Conservation (phyloP, 1,140 invertebrate species). For the Drosophila carrolli region DNA sequence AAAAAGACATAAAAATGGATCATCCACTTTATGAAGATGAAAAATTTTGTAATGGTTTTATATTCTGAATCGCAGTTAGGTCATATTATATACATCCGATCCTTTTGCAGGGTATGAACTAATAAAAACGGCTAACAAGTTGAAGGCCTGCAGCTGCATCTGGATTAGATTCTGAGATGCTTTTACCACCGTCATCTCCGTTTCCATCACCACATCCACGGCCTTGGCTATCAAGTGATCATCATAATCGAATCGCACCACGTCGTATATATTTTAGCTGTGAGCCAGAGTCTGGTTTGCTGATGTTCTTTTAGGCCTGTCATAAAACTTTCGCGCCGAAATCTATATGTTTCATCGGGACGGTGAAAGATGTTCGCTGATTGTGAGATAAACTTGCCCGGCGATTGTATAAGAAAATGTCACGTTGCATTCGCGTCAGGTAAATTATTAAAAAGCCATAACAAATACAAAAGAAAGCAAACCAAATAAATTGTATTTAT, state of each 20-base stretch:
- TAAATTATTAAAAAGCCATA: conserved; percentile 75
- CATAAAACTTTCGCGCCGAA: conserved; percentile 74
- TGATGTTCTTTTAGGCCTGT: conserved; percentile 62
- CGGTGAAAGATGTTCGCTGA: conserved; percentile 46
- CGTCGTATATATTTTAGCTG: conserved; percentile 4
- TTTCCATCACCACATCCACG: conserved; percentile 8
- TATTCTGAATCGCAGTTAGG: background rate
- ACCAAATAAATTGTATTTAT: conserved; percentile 78
- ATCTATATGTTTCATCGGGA: conserved; percentile 77
- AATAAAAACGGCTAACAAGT: conserved; percentile 53
- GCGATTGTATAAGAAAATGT: conserved; percentile 69
- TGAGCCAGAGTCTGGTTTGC: conserved; percentile 2
- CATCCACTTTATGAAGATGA: too few species aligned
- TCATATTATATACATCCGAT: conserved; percentile 1
- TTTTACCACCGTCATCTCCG: conserved; percentile 34
- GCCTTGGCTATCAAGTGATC: conserved; percentile 64
- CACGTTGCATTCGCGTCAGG: conserved; percentile 50
- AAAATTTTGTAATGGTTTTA: too few species aligned
- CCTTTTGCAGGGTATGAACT: conserved; percentile 16
- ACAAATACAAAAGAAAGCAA: conserved; percentile 75
- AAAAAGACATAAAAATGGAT: too few species aligned
- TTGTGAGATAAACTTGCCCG: conserved; percentile 29
- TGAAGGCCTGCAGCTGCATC: conserved; percentile 61
- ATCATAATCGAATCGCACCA: conserved; percentile 55
- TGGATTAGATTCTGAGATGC: conserved; percentile 61